Evolutionary conservation across 2,797 vertebrate genomes (phyloP).

Genomic region (Prunella strophiata): DNA sequence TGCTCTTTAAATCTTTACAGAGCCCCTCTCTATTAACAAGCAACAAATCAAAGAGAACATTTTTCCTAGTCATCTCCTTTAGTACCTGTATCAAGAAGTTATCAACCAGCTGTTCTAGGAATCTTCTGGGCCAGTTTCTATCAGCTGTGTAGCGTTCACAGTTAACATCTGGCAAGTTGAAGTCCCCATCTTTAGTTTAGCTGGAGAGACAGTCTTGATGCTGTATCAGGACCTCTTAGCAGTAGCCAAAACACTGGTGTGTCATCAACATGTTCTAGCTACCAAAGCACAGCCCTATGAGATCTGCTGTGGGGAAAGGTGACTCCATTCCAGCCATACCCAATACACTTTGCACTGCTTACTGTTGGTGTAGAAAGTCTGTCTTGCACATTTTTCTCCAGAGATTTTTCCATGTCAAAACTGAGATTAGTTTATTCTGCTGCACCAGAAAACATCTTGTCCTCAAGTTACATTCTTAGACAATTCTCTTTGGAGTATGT

Average conservation of each 20-base stretch:
- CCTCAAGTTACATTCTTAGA: neutral
- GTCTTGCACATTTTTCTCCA: neutral
- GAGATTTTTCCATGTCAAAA: neutral
- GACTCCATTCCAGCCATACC: neutral
- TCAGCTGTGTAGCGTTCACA: neutral
- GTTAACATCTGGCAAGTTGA: neutral
- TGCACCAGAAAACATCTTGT: neutral
- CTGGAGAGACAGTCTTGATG: neutral
- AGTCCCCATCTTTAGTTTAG: neutral
- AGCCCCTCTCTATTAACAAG: neutral
- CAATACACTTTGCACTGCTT: neutral
- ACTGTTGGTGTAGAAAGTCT: neutral
- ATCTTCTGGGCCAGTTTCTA: neutral
- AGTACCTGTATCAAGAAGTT: neutral
- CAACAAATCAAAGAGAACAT: neutral
- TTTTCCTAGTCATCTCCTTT: neutral
- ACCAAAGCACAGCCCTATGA: neutral
- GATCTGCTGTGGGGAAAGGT: neutral
- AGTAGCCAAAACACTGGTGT: neutral
- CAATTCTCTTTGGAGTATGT: neutral
- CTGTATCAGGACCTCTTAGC: neutral
- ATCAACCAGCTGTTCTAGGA: neutral
- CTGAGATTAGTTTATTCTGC: neutral
- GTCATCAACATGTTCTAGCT: fast-evolving
- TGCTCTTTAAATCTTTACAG: neutral